Base-by-base conservation (phyloP, 2,797 vertebrate genomes). In the Diplodus sargus region DNA sequence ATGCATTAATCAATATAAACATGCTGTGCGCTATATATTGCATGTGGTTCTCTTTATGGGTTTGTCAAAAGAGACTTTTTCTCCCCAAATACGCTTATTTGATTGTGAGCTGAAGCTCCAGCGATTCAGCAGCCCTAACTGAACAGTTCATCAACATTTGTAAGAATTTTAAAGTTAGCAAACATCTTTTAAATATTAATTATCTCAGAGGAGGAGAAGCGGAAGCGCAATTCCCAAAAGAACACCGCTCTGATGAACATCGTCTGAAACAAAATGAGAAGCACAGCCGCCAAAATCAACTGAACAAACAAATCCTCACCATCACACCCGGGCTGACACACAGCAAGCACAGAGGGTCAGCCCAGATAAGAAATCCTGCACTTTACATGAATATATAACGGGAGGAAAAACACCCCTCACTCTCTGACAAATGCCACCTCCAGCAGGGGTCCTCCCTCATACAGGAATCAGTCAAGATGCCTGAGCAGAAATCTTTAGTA, bases 381-480 rank as follows among this genome's bases (percentile, higher is more conserved):
- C 62, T 82, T 83, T 51, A 84, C 74, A 84, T 87, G 78, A 87
- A 85, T 86, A 80, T 73, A 73, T 86, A 85, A 88, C 61, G 28
- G 30, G 13, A 4, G 9, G 20, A 25, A 25, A 22, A 53, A 65
- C 64, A 67, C 47, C 18, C 7, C 20, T 53, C 52, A 65, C 45
- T 62, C 22, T 71, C 42, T 71, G 47, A 80, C 51, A 73, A 74
- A 69, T 73, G 52, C 70, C 81, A 65, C 65, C 78, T 93, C 89
- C 93, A 94, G 91, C 78, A 94, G 92, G 87, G 92, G 93, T 92
- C 91, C 87, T 94, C 87, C 63, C 85, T 86, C 57, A 76, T 83
- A 86, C 84, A 90, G 88, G 53, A 82, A 84, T 86, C 74, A 76
- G 48, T 78, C 45, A 66, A 79, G 54, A 57, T 79, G 77, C 82